These are phyloP conservation scores for Ictalurus furcatus DNA, from an alignment of 2,113 vertebrate species.

Conservation along the genomic window DNA sequence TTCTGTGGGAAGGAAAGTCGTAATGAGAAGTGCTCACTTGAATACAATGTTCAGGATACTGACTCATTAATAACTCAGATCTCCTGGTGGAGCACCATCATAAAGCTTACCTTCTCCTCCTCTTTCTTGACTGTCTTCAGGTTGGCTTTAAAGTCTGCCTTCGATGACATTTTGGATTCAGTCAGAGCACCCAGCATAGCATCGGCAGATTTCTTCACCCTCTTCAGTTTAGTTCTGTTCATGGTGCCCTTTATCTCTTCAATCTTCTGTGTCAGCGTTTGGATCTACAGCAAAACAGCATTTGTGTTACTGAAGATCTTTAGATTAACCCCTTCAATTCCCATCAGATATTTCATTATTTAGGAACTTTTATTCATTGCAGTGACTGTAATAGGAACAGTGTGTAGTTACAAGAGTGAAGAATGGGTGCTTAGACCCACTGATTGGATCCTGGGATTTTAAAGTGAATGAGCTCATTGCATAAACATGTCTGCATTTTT, in stretches of 20 bases:
- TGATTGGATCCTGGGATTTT: background rate
- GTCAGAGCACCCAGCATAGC: constrained; percentile 69
- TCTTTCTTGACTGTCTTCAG: constrained; percentile 81
- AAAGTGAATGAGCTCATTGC: background rate
- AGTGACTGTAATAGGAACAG: background rate
- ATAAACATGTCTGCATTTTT: background rate
- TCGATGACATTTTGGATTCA: constrained; percentile 68
- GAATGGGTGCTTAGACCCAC: background rate
- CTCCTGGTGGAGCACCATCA: background rate
- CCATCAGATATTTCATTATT: background rate
- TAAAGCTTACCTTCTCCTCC: constrained; percentile 71
- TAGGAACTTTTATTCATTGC: background rate
- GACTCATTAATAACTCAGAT: background rate
- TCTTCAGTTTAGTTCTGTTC: constrained; percentile 73
- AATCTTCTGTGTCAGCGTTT: constrained; percentile 68
- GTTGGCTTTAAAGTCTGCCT: constrained; percentile 75
- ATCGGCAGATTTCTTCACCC: constrained; percentile 75
- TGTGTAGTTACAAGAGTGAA: background rate
- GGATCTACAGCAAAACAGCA: constrained; percentile 62
- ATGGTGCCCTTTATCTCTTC: constrained; percentile 70
- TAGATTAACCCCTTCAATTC: background rate
- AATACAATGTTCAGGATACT: background rate
- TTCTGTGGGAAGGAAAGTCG: constrained; percentile 39
- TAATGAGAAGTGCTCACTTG: background rate
- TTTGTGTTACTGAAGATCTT: background rate